phyloP scores from a whole-genome alignment of 1,140 invertebrate genomes.

The Lerema accius region DNA sequence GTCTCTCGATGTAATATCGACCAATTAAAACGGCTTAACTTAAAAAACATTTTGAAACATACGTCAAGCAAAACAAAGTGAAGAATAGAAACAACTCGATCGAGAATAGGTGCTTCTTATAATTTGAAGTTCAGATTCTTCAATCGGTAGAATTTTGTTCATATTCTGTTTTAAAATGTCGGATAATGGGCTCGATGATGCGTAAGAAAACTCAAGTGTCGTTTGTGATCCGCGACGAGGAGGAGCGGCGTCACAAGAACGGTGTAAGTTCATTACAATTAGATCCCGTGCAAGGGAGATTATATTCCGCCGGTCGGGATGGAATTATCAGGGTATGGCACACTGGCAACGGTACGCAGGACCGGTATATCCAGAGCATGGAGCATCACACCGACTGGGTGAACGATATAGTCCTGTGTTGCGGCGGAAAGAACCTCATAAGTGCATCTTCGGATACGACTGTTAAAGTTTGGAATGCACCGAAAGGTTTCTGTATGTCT shows the following conservation, averaged over 20 bases:
- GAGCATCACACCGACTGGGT: conserved; percentile 99
- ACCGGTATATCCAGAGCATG: conserved; percentile 97
- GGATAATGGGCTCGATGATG: conserved; percentile 79
- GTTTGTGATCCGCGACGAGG: conserved; percentile 98
- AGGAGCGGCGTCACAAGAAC: conserved; percentile 96
- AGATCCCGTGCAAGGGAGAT: conserved; percentile 92
- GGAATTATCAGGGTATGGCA: conserved; percentile 99
- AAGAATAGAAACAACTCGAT: conserved; percentile 16
- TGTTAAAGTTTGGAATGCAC: conserved; percentile 99
- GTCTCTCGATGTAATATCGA: background rate
- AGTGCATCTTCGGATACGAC: conserved; percentile 99
- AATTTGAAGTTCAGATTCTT: conserved; percentile 19
- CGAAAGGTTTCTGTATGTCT: conserved; percentile 99
- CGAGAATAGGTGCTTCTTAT: background rate
- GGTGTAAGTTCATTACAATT: conserved; percentile 98
- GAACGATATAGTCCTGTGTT: conserved; percentile 99
- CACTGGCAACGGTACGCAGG: conserved; percentile 82
- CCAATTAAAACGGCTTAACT: background rate
- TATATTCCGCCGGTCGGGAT: conserved; percentile 99
- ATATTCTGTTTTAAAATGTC: conserved; percentile 65
- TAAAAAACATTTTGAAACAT: background rate
- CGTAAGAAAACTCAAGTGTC: conserved; percentile 91
- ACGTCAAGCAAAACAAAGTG: conserved; percentile 26
- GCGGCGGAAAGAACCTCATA: conserved; percentile 97
- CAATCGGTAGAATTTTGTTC: conserved; percentile 12